phyloP scores from a whole-genome alignment of 92 coral and sea anemone genomes.

The Pocillopora grandis region DNA sequence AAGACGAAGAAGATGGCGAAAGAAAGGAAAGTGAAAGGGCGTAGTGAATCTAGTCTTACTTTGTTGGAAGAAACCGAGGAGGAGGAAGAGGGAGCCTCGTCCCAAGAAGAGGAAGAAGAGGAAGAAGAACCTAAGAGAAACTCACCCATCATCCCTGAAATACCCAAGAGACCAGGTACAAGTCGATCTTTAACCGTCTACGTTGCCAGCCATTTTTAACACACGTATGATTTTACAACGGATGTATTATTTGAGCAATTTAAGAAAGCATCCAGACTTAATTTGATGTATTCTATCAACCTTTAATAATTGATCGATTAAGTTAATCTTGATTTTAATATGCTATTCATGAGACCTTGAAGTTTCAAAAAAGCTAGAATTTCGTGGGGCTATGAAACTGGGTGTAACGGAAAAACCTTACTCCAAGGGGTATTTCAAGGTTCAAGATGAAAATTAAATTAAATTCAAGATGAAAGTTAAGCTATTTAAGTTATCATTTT shows the following conservation, averaged over 20 bases:
- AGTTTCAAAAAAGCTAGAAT: too few relatives aligned
- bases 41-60: conserved; percentile 17
- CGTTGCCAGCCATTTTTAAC: too few relatives aligned
- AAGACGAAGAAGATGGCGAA: conserved; percentile 34
- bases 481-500: too few relatives aligned
- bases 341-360: too few relatives aligned
- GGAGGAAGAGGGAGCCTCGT: conserved; percentile 47
- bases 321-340: too few relatives aligned
- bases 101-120: conserved; percentile 50
- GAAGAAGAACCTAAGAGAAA: conserved; percentile 49
- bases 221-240: background rate
- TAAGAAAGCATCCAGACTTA: background rate
- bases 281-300: background rate
- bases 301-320: too few relatives aligned
- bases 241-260: background rate
- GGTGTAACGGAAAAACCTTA: too few relatives aligned
- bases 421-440: too few relatives aligned
- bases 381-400: too few relatives aligned
- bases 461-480: too few relatives aligned
- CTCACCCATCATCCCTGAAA: conserved; percentile 71
- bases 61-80: conserved; percentile 48
- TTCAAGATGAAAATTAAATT: too few relatives aligned
- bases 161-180: conserved; percentile 58
- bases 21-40: conserved; percentile 33
- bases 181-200: too few relatives aligned